Evolutionary conservation across 2,797 vertebrate genomes (phyloP), one percentile per base, ranked within the genome.

Genomic region (Semaprochilodus insignis): DNA sequence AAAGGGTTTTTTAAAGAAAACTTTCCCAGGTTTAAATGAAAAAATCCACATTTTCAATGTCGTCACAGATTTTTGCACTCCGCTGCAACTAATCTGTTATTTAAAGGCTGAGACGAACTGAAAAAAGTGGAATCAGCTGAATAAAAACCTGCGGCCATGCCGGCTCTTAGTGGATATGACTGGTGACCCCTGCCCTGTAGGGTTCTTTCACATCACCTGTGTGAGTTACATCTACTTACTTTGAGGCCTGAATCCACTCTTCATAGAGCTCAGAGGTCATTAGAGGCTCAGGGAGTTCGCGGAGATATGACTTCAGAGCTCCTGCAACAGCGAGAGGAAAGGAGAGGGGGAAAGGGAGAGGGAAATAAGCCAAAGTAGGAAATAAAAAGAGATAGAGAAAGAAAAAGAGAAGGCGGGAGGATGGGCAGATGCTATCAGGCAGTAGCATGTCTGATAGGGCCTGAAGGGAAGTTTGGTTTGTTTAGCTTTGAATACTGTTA

Each of bases 201-300:
- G 62, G 62, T 65, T 34, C 1, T 4, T 34, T 19, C 8, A 57
- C 19, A 27, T n/a, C 40, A 77, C 10, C 34, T 2, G 23, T 31
- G 40, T 44, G 81, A 59, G 85, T 67, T 70, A 66, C 52, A 31
- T 77, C 13, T 17, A 95, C 97, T 97, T 92, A 99, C 98, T 99
- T 99, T 87, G 98, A 99, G 78, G 97, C 98, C 90, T 97, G 97
- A 90, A 99, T 99, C 98, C 98, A 99, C 91, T 99, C 98, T 48
- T 99, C 98, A 51, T 99, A 99, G 86, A 99, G 96, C 90, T 99
- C 97, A 52, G 96, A 97, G 0, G 97, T 98, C 98, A 99, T 99
- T 87, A 99, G 91, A 8, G 98, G 98, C 90, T 99, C 97, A 0
- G 98, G 98, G 89, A 99, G 96, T 92, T 99, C 98, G 72, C 98